Evolutionary conservation across 2,113 vertebrate species (phyloP), one percentile per base, ranked within the genome.

Genomic region (Nothoprocta pentlandii): DNA sequence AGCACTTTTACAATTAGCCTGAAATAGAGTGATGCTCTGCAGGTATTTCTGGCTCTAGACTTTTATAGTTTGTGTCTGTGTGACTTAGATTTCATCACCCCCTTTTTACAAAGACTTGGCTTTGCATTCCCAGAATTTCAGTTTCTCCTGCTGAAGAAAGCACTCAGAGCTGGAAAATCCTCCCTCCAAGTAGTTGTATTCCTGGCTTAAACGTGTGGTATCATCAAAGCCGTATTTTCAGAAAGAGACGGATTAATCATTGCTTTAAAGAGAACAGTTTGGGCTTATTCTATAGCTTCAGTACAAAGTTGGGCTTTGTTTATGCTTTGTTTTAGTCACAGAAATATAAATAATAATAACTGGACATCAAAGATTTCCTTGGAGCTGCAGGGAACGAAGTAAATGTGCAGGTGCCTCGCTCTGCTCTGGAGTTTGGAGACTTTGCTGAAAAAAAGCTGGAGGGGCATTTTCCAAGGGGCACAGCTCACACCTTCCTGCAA

Each of bases 301-400:
- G 62, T 41, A 34, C 49, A 16, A 25, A 51, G 23, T 69, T 82
- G 32, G 64, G 83, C 67, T 89, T 80, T 66, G 41, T 1, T 90
- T 87, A 88, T 73, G 19, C 69, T 81, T 85, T 87, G 85, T 56
- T 93, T 88, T 80, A 90, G 75, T 39, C 75, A 87, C 71, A 82
- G 36, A 74, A 87, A 85, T 51, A 69, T 61, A 93, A 89, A 93
- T 87, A 80, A 91, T 78, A 83, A 92, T 12, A 83, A 83, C 30
- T n/a, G 23, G 62, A 96, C 76, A 92, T 96, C 73, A 91, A 95
- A 96, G 87, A 59, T 78, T 90, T 83, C 73, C 76, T 71, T 90
- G 88, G 82, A 87, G 71, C 84, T 61, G 79, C 83, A 64, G 34
- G 61, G 66, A 71, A 78, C 3, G 4, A 21, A 80, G 23, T 42